Evolutionary conservation across 1,140 invertebrate species (phyloP), one percentile per base, ranked within the genome.

Genomic region (Asobara japonica): DNA sequence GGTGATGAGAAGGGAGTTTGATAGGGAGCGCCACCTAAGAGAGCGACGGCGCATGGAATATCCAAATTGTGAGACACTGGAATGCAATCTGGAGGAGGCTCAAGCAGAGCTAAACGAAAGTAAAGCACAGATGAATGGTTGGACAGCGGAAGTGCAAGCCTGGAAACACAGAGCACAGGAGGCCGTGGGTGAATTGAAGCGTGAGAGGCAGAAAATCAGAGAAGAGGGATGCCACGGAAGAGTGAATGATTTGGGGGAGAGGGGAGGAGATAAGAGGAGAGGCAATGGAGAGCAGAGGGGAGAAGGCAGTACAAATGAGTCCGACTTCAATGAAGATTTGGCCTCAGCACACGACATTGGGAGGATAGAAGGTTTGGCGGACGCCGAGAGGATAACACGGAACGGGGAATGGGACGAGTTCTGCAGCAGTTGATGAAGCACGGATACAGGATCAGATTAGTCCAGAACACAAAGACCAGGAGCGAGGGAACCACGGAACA

Each of bases 171-270:
- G 38, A 41, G 38, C 38, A 41, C 38, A 41, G 38, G 13, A 7
- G 11, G 16, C 5, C 10, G 16, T 8, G 38, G 16, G 13, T 7
- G 16, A 41, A 41, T 41, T 41, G 13, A n/a, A n/a, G n/a, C n/a
- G n/a, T n/a, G n/a, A n/a, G n/a, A n/a, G 13, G 13, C 38, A 41
- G 38, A 13, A 13, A 41, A 3, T 41, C 38, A n/a, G 16, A 41
- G 16, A n/a, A 41, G 38, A 41, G 38, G 11, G 16, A n/a, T n/a
- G n/a, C n/a, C n/a, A n/a, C n/a, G n/a, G n/a, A n/a, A n/a, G n/a
- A n/a, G n/a, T n/a, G n/a, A 69, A 61, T 64, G 2, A 45, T 74
- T 36, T 65, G 65, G 65, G 8, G 38, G 65, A 51, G 18, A 45
- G 3, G 38, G 5, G 13, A 6, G 10, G 38, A 3, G 51, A 71